phyloP scores from a whole-genome alignment of 2,888 invertebrate species.

The Morpho deidamia region DNA sequence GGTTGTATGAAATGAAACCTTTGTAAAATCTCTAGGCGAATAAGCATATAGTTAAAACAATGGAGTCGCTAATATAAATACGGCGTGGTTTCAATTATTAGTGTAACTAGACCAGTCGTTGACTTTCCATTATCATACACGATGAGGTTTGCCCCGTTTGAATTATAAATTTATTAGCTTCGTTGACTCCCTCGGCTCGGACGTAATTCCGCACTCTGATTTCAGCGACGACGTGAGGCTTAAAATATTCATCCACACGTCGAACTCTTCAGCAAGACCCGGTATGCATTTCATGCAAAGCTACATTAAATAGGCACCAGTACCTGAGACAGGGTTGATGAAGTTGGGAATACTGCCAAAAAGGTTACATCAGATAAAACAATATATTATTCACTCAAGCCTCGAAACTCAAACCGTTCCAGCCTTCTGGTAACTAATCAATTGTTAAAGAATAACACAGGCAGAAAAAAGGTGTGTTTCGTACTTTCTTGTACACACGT shows the following conservation, averaged over 20 bases:
- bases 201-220: slow-evolving; percentile 36
- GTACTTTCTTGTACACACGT: no score
- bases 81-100: slow-evolving; percentile 37
- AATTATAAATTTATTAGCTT: slow-evolving; percentile 57
- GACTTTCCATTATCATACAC: slow-evolving; percentile 60
- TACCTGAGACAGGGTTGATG: no score
- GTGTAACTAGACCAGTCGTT: slow-evolving; percentile 41
- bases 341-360: no score
- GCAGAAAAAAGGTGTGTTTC: no score
- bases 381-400: no score
- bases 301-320: no score
- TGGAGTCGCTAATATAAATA: slow-evolving; percentile 25
- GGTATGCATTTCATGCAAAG: no score
- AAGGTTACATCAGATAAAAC: no score
- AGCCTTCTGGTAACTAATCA: no score
- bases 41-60: slow-evolving; percentile 24
- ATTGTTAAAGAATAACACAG: no score
- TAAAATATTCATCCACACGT: slow-evolving; percentile 44
- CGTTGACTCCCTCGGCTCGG: slow-evolving; percentile 31
- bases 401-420: no score
- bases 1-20: not conserved
- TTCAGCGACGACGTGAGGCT: slow-evolving; percentile 29
- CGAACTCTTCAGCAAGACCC: slow-evolving; percentile 26
- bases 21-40: no score
- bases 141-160: slow-evolving; percentile 47